Base-by-base conservation (phyloP, 2,797 vertebrate genomes). In the Buphagus erythrorhynchus region DNA sequence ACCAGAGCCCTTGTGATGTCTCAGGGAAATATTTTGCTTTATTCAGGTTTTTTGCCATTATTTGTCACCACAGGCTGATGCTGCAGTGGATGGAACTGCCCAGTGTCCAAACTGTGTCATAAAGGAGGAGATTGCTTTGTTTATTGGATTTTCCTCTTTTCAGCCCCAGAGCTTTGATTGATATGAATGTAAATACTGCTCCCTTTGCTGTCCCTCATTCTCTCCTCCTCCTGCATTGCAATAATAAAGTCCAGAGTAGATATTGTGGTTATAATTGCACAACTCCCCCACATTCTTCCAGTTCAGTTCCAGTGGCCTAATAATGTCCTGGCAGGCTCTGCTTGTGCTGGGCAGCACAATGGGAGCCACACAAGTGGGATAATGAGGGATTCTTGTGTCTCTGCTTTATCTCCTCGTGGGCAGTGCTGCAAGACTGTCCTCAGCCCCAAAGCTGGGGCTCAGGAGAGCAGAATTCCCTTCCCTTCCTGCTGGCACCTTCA, bases 251-350 rank as follows among this genome's bases (percentile, higher is more conserved):
- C 46, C 85, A 59, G 89, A 42, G 35, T 4, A 72, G 72, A 65
- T 68, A 29, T 22, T 72, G 82, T 75, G 76, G 72, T 88, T 86
- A 21, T 86, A 88, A 51, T 91, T 83, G 73, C 63, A 65, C 90
- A 69, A 74, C 46, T 86, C 63, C 38, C 43, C 83, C 43, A 38
- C 21, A 2, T 68, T 83, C 75, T 95, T 95, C 93, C 95, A 93
- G 88, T 91, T 96, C 80, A 86, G 48, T 95, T 97, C 96, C 91
- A 96, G 66, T 77, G 94, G 68, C 93, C 83, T 90, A 77, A 90
- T 79, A 91, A 95, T 3, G 40, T 81, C 49, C 84, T 93, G 88
- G 85, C 84, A 80, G 76, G 73, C 91, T 92, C 75, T 16, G 24
- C 68, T 84, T 21, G 10, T 0, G 4, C 93, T 77, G 73, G 18